Evolutionary conservation across 2,113 vertebrate genomes (phyloP), one percentile per base, ranked within the genome.

Genomic region (Oncorhynchus nerka): DNA sequence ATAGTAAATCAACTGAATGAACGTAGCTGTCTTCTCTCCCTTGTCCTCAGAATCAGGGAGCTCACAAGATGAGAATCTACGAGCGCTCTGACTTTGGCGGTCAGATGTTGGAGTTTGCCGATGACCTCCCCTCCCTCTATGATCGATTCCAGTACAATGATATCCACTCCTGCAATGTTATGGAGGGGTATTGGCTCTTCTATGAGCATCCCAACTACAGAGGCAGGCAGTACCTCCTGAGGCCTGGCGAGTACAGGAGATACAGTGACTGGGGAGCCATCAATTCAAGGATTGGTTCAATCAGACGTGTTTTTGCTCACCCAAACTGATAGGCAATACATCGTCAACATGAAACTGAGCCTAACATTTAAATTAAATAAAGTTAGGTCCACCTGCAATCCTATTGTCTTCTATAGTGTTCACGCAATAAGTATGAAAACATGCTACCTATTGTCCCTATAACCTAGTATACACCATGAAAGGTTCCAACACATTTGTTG

Each of bases 21-120:
- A 55, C 16, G 16, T 19, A 16, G 16, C 15, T 4, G 16, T 55
- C 51, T 55, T 55, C 16, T 55, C 39, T 45, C 2, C 51, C 51
- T 55, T 19, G 51, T 64, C 67, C 16, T 5, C 77, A 91, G 88
- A 76, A 87, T 75, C 71, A 70, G 70, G 89, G 85, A 64, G 76
- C 81, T 49, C 87, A 84, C 80, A 88, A 80, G 70, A 83, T 88
- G 78, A 88, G 77, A 71, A 81, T 91, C 72, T 87, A 89, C 28
- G 80, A 88, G 78, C 78, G 65, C 74, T 77, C 85, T 66, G 83
- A 90, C 76, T 90, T 88, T 75, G 84, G 82, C 8, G 90, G 88
- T n/a, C 84, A 90, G 79, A 88, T 83, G 77, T 71, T 86, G 75
- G 87, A 90, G 64, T 76, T 89, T 51, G 83, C 51, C 69, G 81